These are phyloP conservation scores for Neodon shergylaensis DNA, from an alignment of 2,113 vertebrate species.

Conservation along the genomic window DNA sequence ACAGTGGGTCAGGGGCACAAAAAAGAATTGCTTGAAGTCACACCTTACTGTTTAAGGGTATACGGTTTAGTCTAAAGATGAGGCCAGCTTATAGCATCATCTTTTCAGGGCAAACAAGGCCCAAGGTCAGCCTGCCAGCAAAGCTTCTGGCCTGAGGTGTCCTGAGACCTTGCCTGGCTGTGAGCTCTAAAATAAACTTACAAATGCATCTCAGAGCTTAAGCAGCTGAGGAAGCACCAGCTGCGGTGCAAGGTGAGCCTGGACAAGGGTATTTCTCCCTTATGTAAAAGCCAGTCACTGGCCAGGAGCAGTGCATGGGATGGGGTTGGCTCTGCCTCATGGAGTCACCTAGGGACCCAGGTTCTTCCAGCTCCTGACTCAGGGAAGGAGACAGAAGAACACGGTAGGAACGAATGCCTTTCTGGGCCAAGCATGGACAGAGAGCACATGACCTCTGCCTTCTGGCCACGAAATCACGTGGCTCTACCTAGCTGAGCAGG, in stretches of 20 bases:
- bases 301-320: neutral
- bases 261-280: slow-evolving; percentile 4
- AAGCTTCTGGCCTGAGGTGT: neutral
- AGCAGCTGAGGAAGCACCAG: neutral
- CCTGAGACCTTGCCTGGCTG: neutral
- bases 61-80: neutral
- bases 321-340: neutral
- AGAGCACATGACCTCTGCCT: neutral
- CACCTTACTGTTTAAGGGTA: neutral
- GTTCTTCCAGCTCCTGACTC: neutral
- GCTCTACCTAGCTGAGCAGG: neutral
- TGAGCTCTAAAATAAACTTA: slow-evolving; percentile 26
- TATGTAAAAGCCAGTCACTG: neutral
- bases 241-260: neutral
- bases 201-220: neutral
- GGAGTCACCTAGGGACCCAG: neutral
- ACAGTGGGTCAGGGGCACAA: too few relatives aligned
- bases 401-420: neutral
- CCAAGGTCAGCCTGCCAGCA: neutral
- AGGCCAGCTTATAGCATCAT: neutral
- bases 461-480: neutral
- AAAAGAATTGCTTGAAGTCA: neutral
- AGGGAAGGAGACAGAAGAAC: neutral
- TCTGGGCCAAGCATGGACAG: neutral
- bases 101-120: neutral